These are phyloP conservation scores for Pristionchus maxplancki DNA, from an alignment of 2,888 invertebrate genomes.

Conservation along the genomic window DNA sequence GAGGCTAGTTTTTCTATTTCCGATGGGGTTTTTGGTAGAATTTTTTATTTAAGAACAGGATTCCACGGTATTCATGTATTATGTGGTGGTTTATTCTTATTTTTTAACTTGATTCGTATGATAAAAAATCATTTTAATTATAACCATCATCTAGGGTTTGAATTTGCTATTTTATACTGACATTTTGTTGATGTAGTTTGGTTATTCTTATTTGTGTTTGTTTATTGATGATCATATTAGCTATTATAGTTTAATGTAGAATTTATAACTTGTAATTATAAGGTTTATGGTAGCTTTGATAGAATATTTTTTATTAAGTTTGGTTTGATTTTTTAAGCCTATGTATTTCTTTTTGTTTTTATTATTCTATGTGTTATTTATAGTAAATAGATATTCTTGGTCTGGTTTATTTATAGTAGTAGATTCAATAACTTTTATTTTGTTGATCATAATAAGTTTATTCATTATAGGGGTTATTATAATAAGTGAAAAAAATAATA, in stretches of 20 bases:
- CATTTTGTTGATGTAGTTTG: constrained; percentile 79
- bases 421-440: constrained; percentile 63
- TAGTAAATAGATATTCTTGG: constrained; percentile 79
- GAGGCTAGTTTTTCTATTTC: constrained; percentile 83
- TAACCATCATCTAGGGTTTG: constrained; percentile 84
- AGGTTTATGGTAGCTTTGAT: constrained; percentile 60
- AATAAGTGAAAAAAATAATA: constrained; percentile 64
- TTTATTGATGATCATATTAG: constrained; percentile 72
- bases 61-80: constrained; percentile 87
- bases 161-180: constrained; percentile 85
- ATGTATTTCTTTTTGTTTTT: constrained; percentile 78
- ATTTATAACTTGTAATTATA: constrained; percentile 68
- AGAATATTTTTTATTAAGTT: constrained; percentile 61
- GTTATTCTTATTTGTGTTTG: constrained; percentile 73
- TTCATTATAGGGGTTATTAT: constrained; percentile 66
- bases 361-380: constrained; percentile 71
- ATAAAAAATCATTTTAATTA: constrained; percentile 81
- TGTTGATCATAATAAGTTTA: constrained; percentile 64
- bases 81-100: constrained; percentile 82
- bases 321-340: constrained; percentile 62
- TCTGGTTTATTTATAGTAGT: constrained; percentile 84
- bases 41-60: constrained; percentile 86
- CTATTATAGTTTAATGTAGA: constrained; percentile 67
- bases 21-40: constrained; percentile 84
- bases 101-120: constrained; percentile 81